Evolutionary conservation across 2,113 vertebrate genomes (phyloP).

Genomic region (Triplophysa siluroides): DNA sequence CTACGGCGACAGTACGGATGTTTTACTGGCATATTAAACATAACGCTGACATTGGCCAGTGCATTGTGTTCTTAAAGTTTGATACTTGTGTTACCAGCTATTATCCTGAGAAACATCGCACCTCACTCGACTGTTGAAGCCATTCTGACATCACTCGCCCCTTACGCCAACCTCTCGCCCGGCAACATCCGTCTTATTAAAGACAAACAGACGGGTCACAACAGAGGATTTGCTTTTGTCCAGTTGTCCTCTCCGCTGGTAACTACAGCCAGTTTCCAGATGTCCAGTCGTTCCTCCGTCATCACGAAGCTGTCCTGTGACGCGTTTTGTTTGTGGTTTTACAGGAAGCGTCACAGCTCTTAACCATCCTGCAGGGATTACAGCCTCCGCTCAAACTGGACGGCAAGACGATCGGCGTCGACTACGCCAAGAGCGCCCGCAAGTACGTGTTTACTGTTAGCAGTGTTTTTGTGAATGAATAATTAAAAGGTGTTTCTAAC

Average conservation of each 20-base stretch:
- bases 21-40: neutral
- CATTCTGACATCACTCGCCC: slow-evolving; percentile 90
- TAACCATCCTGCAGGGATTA: slow-evolving; percentile 93
- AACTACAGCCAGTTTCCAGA: slow-evolving; percentile 46
- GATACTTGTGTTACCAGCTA: slow-evolving; percentile 73
- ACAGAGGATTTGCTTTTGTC: slow-evolving; percentile 96
- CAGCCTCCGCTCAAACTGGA: slow-evolving; percentile 96
- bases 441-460: slow-evolving; percentile 80
- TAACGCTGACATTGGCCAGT: neutral
- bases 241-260: slow-evolving; percentile 97
- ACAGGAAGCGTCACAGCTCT: slow-evolving; percentile 95
- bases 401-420: slow-evolving; percentile 97
- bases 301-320: no score
- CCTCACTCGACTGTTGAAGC: slow-evolving; percentile 92
- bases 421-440: slow-evolving; percentile 97
- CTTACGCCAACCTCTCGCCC: slow-evolving; percentile 92
- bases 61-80: neutral
- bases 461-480: neutral
- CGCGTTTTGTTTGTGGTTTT: slow-evolving; percentile 23
- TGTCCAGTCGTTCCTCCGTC: neutral
- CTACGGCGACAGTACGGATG: slow-evolving; percentile 93
- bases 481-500: neutral
- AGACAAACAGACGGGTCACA: slow-evolving; percentile 97
- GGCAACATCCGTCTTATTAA: slow-evolving; percentile 98
- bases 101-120: slow-evolving; percentile 96